phyloP scores from a whole-genome alignment of 2,797 vertebrate species.

The Nasua narica region DNA sequence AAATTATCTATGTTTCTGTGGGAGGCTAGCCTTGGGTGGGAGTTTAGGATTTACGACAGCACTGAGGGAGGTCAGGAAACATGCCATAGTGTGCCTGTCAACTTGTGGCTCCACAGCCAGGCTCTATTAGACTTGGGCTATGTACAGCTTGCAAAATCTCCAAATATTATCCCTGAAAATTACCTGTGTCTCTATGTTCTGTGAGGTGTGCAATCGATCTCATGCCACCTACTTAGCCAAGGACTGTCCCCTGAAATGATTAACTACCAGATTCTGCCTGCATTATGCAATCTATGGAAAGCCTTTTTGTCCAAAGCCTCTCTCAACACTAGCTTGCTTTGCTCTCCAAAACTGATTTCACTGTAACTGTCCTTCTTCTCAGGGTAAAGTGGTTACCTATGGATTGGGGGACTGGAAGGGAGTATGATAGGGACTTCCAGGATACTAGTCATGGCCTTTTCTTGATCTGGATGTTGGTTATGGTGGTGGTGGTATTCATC shows the following conservation, averaged over 20 bases:
- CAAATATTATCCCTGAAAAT: not conserved
- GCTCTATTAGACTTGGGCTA: not conserved
- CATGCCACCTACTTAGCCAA: rapidly evolving
- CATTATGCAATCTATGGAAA: no score
- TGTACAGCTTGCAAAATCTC: not conserved
- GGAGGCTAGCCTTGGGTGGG: not conserved
- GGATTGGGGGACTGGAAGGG: rapidly evolving
- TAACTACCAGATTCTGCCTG: rapidly evolving
- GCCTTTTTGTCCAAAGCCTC: not conserved
- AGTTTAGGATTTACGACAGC: not conserved
- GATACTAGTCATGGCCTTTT: not conserved
- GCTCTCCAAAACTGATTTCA: not conserved
- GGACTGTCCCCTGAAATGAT: not conserved
- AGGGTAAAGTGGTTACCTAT: not conserved
- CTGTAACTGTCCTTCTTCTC: not conserved
- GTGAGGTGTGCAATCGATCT: rapidly evolving
- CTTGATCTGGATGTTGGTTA: not conserved
- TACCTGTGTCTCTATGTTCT: not conserved
- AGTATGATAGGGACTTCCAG: not conserved
- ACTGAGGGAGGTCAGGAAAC: not conserved
- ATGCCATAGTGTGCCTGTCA: not conserved
- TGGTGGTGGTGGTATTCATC: not conserved
- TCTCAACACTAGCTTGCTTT: not conserved
- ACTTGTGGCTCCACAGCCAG: not conserved
- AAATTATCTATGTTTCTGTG: not conserved